Evolutionary conservation across 1,140 invertebrate genomes (phyloP).

Genomic region (Rhagoletis zephyria): DNA sequence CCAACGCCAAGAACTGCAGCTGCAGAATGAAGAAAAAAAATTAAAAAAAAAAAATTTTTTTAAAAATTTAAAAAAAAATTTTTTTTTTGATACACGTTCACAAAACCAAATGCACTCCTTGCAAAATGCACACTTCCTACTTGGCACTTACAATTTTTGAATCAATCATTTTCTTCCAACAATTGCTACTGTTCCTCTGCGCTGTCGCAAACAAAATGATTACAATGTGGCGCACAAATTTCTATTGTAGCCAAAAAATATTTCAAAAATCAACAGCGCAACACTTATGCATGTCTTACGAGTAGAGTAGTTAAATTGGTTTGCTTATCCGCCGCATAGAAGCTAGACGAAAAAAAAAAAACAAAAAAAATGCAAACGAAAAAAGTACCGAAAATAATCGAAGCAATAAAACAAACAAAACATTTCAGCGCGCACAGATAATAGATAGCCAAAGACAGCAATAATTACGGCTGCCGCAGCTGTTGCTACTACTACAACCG

Average conservation of each 20-base stretch:
- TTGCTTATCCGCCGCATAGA: not conserved
- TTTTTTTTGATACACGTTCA: not conserved
- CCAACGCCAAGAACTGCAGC: slow-evolving; percentile 44
- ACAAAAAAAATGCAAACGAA: not conserved
- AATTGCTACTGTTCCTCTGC: slow-evolving; percentile 50
- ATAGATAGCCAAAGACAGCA: not conserved
- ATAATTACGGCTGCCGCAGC: not conserved
- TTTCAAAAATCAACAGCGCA: not conserved
- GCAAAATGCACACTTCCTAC: not conserved
- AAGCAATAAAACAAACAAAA: not conserved
- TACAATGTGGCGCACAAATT: not conserved
- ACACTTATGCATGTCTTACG: not conserved
- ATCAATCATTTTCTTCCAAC: slow-evolving; percentile 3
- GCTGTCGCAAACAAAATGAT: slow-evolving; percentile 41
- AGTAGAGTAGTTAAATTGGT: not conserved
- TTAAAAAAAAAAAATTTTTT: not conserved
- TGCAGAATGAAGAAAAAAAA: not conserved
- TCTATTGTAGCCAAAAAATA: slow-evolving; percentile 30
- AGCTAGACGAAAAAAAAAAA: not conserved
- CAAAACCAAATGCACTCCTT: not conserved
- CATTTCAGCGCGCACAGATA: not conserved
- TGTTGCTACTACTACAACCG: not conserved
- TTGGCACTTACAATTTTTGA: slow-evolving; percentile 3
- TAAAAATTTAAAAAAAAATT: not conserved
- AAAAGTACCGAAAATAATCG: not conserved